phyloP scores from a whole-genome alignment of 2,113 vertebrate genomes.

The Salvelinus alpinus region DNA sequence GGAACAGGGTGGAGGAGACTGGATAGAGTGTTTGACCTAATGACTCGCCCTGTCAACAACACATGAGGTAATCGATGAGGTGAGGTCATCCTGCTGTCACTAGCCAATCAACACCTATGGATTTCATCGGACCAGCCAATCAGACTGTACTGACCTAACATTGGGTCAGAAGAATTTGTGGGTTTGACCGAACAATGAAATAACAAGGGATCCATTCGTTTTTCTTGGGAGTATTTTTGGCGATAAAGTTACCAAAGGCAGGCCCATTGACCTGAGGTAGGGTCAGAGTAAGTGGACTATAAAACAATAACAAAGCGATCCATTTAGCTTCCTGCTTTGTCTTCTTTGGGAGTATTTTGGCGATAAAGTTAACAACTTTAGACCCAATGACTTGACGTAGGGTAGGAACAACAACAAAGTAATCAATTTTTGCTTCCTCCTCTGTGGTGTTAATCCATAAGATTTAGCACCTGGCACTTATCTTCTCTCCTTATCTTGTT shows the following conservation, averaged over 20 bases:
- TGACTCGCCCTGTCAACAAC: not conserved
- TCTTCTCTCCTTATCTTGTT: not conserved
- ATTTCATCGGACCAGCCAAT: not conserved
- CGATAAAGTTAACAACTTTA: not conserved
- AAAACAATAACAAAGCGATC: not conserved
- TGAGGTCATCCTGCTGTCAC: conserved; percentile 25
- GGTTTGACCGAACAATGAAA: not conserved
- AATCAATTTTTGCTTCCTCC: not conserved
- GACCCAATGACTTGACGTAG: no score
- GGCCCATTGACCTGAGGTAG: no score
- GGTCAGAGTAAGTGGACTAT: no score
- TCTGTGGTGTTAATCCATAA: not conserved
- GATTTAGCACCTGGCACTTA: not conserved
- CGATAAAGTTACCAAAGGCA: not conserved
- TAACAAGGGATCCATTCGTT: not conserved
- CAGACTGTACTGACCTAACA: not conserved
- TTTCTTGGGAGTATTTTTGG: no score
- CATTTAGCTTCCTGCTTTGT: not conserved
- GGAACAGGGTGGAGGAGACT: conserved; percentile 1
- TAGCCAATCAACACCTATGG: conserved; percentile 15
- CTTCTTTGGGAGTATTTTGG: not conserved
- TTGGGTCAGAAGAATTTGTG: not conserved
- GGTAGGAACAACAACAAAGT: no score
- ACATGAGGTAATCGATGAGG: not conserved
- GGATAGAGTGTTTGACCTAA: not conserved